Base-by-base conservation (phyloP, 2,888 invertebrate genomes). In the Phyllotreta striolata region DNA sequence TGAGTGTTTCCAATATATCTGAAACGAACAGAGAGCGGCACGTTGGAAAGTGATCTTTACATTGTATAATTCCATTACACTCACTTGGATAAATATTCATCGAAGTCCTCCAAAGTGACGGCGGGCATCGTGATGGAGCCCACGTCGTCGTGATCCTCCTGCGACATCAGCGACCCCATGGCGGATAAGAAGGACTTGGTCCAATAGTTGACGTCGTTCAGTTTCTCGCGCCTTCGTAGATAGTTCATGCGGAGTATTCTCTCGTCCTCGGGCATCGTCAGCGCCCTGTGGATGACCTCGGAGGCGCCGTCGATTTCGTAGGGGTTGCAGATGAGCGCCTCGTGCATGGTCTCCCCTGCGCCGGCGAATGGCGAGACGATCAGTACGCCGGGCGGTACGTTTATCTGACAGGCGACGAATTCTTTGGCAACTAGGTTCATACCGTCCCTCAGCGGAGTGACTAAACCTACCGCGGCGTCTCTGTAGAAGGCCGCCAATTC, bases 391-490 rank as follows among this genome's bases (percentile, higher is more conserved):
- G 81, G 93, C 0, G 91, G 89, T 24, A 87, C 87, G 74, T 93
- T 93, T 39, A 94, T 93, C 81, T 95, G 94, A 76, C 95, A 95
- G 1, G 95, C 95, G 0, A 95, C 95, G 77, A 93, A 95, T 80
- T 95, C 95, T 79, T 95, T 95, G 6, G 95, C 95, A 0, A 95
- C 95, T 58, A 95, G 85, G 81, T 95, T 95, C 95, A 95, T 95
- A 55, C 93, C 94, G 75, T 95, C 95, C 57, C 95, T 84, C 1
- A 95, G 80, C 0, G 95, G 95, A 0, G 95, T 95, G 0, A 95
- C 94, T 43, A 95, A 82, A 38, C 93, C 93, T 0, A 95, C 93
- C 0, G 93, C 90, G 0, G 95, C 89, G 74, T 95, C 95, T 13
- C 94, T 85, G 79, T 95, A 95, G 77, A 93, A 91, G 0, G 93